Evolutionary conservation across 2,888 invertebrate genomes (phyloP), one percentile per base, ranked within the genome.

Genomic region (Rambutsinella grinnellia): DNA sequence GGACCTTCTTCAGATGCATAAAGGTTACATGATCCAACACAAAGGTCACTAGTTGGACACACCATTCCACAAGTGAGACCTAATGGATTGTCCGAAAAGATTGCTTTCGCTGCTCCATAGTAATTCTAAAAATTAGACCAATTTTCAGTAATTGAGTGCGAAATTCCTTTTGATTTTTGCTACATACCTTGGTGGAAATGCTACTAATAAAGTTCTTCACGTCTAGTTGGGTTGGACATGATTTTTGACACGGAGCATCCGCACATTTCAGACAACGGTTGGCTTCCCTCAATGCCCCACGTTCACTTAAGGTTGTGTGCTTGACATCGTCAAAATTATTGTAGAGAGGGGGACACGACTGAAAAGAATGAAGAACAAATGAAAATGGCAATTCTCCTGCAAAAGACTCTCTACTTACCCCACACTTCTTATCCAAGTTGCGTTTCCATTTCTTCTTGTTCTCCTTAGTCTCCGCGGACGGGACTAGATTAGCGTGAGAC

Each of bases 11-110:
- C 99, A 10, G 93, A 92, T 0, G 97, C 99, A 85, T 95, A 93
- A 10, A 99, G 89, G 87, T 99, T 99, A 87, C 99, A 99, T 0
- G 97, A 97, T 0, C 99, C 99, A 0, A 98, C 98, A 86, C 99
- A 99, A 0, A 99, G 90, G 87, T 99, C 99, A 85, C 97, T 97
- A 0, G 99, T 99, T 1, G 78, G 78, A 27, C 78, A 78, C 23
- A 99, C 98, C 99, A 99, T 99, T 26, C 97, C 97, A 85, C 97
- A 97, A 0, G 96, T 95, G 1, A 97, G 89, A 0, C 97, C 99
- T 66, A 99, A 87, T 0, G 99, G 99, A 87, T 99, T 99, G 86
- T 99, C 99, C 0, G 97, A 97, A 70, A 99, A 91, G 69, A 99
- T 99, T 0, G 94, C 92, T 86, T 96, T 96, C 0, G 96, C 94